A percentile compares a stretch with the other conserved stretches of the same genome.
These are phyloP conservation scores for Melanostoma mellinum DNA, from an alignment of 2,888 invertebrate genomes.

Conservation along the genomic window DNA sequence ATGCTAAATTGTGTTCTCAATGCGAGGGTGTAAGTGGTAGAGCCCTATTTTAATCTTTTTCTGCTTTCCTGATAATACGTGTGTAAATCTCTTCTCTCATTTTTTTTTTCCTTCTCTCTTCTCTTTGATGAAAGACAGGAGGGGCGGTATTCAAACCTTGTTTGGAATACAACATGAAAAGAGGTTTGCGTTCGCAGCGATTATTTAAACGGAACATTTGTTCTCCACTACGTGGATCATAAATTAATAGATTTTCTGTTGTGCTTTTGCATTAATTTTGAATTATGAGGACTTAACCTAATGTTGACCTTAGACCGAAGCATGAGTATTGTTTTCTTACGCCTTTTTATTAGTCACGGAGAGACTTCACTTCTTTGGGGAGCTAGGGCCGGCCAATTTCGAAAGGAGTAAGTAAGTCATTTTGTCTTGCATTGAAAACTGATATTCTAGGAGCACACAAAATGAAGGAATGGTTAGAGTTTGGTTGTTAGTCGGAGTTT, in stretches of 20 bases:
- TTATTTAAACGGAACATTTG: conserved; percentile 71
- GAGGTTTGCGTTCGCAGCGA: conserved; percentile 46
- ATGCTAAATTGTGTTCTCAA: conserved; percentile 68
- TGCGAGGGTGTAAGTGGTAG: background rate
- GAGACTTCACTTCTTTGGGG: conserved; percentile 6
- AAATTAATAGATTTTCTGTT: conserved; percentile 52
- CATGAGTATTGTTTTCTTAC: conserved; percentile 42
- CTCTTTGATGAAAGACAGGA: conserved; percentile 11
- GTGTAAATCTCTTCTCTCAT: conserved; percentile 49
- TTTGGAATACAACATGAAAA: conserved; percentile 31
- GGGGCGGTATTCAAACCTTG: conserved; percentile 6
- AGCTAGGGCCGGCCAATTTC: background rate
- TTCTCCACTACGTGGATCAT: conserved; percentile 65
- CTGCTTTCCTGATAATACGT: conserved; percentile 39
- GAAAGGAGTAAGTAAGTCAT: background rate
- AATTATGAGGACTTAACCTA: conserved; percentile 18
- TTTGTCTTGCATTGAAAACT: too few species aligned
- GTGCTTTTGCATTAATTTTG: conserved; percentile 22
- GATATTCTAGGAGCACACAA: too few species aligned
- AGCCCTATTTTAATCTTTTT: conserved; percentile 57
- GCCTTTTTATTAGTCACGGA: conserved; percentile 47
- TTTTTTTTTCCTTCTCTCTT: background rate
- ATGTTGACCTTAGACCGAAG: conserved; percentile 18
- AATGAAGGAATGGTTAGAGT: too few species aligned
- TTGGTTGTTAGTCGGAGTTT: too few species aligned